Conservation (phyloP, 2,888 invertebrate genomes). For the Caenorhabditis sp. region DNA sequence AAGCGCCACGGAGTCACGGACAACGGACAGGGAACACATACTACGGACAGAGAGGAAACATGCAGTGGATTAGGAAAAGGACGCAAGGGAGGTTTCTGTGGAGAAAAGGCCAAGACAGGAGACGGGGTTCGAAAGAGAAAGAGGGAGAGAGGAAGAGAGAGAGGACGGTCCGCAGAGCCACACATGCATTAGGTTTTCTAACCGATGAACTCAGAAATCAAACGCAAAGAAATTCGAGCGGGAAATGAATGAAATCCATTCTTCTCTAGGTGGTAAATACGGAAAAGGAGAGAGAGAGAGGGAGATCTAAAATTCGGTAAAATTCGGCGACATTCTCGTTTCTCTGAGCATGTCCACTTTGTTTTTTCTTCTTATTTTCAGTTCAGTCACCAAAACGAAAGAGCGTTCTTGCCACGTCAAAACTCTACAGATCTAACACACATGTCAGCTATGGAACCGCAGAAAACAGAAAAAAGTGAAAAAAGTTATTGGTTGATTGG, state of each 20-base stretch:
- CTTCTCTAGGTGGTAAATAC: conserved; percentile 13
- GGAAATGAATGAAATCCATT: conserved; percentile 23
- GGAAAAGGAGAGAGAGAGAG: not conserved
- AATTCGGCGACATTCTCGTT: conserved; percentile 19
- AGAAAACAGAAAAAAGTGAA: conserved; percentile 9
- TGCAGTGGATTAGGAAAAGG: conserved; percentile 20
- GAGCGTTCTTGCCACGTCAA: conserved; percentile 15
- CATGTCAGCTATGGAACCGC: conserved; percentile 42
- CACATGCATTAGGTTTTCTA: conserved; percentile 44
- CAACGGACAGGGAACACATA: conserved; percentile 38
- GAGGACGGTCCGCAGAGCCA: conserved; percentile 24
- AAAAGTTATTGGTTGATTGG: conserved; percentile 18
- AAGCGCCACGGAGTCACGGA: conserved; percentile 56
- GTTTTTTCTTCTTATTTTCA: not conserved
- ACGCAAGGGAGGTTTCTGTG: too few relatives aligned
- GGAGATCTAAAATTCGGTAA: conserved; percentile 51
- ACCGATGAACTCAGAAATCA: conserved; percentile 28
- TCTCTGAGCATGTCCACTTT: conserved; percentile 9
- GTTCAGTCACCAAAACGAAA: not conserved
- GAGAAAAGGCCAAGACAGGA: conserved; percentile 15
- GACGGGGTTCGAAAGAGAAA: conserved; percentile 20
- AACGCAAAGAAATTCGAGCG: conserved; percentile 5
- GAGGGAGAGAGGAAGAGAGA: conserved; percentile 18
- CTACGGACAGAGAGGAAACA: conserved; percentile 37
- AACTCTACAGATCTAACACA: conserved; percentile 39